Conservation (phyloP, 2,888 invertebrate genomes). For the Subacronicta megacephala region DNA sequence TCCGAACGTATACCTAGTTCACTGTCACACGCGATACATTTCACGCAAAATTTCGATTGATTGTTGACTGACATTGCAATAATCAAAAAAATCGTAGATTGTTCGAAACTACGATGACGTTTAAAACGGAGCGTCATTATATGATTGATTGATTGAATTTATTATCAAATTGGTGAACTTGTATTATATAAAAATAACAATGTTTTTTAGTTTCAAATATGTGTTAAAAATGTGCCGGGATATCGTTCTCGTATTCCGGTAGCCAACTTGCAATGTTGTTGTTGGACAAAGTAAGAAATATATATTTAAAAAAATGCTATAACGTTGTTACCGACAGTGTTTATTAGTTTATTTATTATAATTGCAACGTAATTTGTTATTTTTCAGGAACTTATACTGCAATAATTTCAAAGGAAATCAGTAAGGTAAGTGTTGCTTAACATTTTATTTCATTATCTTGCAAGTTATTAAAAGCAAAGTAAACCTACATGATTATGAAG, state of each 20-base stretch:
- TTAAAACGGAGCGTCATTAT: constrained; percentile 37
- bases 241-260: constrained; percentile 29
- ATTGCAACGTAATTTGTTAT: neutral
- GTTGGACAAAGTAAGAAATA: constrained; percentile 39
- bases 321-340: neutral
- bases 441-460: too few species aligned
- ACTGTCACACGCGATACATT: constrained; percentile 39
- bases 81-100: too few species aligned
- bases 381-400: constrained; percentile 42
- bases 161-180: constrained; percentile 16
- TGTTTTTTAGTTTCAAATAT: constrained; percentile 40
- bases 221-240: constrained; percentile 31
- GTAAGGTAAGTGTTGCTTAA: constrained; percentile 25
- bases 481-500: too few species aligned
- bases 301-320: constrained; percentile 1
- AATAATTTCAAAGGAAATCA: constrained; percentile 8
- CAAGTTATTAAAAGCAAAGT: too few species aligned
- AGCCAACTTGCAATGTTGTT: constrained; percentile 39
- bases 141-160: constrained; percentile 46
- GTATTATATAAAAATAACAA: constrained; percentile 36
- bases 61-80: too few species aligned
- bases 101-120: too few species aligned
- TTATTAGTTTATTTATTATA: constrained; percentile 28
- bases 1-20: too few species aligned
- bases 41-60: constrained; percentile 14